phyloP scores from a whole-genome alignment of 1,140 invertebrate species.

The Oncopodura yosiiana region DNA sequence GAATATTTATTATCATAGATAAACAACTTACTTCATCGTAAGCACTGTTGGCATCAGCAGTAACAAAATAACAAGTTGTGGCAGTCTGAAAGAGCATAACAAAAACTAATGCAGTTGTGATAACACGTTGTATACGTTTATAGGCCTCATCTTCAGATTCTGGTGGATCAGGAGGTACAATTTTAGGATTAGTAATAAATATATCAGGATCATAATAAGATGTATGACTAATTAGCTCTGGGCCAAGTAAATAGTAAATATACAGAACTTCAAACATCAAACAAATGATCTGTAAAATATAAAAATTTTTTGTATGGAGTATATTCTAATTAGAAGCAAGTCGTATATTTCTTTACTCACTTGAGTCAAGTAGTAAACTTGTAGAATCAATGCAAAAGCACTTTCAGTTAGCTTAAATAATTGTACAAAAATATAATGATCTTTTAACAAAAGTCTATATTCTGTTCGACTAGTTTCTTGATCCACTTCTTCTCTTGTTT shows the following conservation, averaged over 20 bases:
- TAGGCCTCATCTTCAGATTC: background rate
- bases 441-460: background rate
- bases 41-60: background rate
- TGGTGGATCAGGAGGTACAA: no score
- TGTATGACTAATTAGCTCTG: background rate
- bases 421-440: slow-evolving; percentile 4
- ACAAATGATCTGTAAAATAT: background rate
- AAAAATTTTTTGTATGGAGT: background rate
- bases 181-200: no score
- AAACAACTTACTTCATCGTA: background rate
- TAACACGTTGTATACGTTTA: background rate
- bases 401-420: background rate
- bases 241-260: background rate
- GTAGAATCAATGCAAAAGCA: background rate
- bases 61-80: background rate
- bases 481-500: background rate
- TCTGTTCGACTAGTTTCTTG: background rate
- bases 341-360: background rate
- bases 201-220: no score
- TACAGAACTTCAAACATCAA: background rate
- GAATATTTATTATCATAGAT: background rate
- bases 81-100: background rate
- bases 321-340: background rate
- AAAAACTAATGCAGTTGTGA: background rate
- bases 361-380: background rate